Evolutionary conservation across 2,797 vertebrate genomes (phyloP), one percentile per base, ranked within the genome.

Genomic region (Poliocrania exsul): DNA sequence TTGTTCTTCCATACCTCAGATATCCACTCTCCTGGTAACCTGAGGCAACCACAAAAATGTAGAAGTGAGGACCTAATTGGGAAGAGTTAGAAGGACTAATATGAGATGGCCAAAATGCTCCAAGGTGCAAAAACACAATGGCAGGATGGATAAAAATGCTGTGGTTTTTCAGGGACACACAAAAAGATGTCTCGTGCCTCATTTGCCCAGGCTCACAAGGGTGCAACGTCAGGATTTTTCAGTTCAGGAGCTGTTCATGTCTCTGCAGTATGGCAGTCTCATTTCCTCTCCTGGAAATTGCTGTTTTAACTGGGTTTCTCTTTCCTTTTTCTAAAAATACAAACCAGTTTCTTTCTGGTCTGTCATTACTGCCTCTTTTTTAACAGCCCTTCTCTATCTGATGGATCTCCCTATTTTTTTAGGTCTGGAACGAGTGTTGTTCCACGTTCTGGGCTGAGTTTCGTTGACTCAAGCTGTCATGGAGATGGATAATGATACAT

Each of bases 241-340:
- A 29, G 16, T n/a, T 84, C 56, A 58, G 49, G 56, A 89, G 53
- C 91, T 40, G 33, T 56, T 62, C 28, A 11, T 73, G 67, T 84
- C 66, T 75, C 74, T 3, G 11, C 81, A 79, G 81, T 62, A 61
- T 6, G 24, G 51, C 44, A 57, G 29, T 53, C 90, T 91, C 60
- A 87, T 90, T 93, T 90, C 86, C 81, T 92, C 74, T 81, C n/a
- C 73, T 90, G 88, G 61, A 94, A 92, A 95, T 78, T 81, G 88
- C 94, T 60, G 33, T 54, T 94, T 84, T 92, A 94, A 84, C 66
- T 81, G 75, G 12, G 19, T 65, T 93, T 95, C 92, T 86, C 72
- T 89, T 91, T 67, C 35, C 25, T 88, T 92, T 90, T 93, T 69
- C 93, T 94, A 93, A 96, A 96, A 96, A 96, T 95, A 95, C 40